Conservation (phyloP, 2,113 vertebrate species). For the Cettia cetti region DNA sequence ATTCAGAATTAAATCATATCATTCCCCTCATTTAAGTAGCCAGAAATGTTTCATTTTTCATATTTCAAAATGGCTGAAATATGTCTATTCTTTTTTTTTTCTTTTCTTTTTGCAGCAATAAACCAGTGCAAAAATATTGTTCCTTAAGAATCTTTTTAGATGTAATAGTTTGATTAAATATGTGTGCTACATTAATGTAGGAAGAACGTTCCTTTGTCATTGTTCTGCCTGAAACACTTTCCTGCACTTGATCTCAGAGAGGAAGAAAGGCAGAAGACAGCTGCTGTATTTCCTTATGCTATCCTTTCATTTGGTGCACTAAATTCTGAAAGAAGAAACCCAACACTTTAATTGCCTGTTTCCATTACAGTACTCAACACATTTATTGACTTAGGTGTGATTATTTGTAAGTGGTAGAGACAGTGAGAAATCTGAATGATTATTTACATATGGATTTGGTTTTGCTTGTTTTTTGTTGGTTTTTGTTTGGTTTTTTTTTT, state of each 20-base stretch:
- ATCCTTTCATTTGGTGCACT: neutral
- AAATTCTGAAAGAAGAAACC: neutral
- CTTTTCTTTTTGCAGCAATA: neutral
- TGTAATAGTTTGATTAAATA: neutral
- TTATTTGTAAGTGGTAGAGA: neutral
- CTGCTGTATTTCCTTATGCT: neutral
- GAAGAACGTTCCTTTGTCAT: neutral
- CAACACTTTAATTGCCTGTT: neutral
- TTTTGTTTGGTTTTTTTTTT: too few species aligned
- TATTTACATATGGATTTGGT: neutral
- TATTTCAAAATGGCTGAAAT: neutral
- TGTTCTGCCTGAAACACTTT: neutral
- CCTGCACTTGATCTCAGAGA: neutral
- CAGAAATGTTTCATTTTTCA: neutral
- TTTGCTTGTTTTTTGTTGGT: accelerated
- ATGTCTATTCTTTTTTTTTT: neutral
- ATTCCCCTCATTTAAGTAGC: neutral
- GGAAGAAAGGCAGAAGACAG: neutral
- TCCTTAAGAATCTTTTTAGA: neutral
- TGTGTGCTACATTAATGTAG: accelerated
- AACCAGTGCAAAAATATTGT: neutral
- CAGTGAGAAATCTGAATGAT: neutral
- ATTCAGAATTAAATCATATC: neutral
- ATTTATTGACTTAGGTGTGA: neutral
- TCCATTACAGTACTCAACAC: neutral